These are phyloP conservation scores for Darevskia mixta DNA, from an alignment of 2,797 vertebrate genomes.

Conservation along the genomic window DNA sequence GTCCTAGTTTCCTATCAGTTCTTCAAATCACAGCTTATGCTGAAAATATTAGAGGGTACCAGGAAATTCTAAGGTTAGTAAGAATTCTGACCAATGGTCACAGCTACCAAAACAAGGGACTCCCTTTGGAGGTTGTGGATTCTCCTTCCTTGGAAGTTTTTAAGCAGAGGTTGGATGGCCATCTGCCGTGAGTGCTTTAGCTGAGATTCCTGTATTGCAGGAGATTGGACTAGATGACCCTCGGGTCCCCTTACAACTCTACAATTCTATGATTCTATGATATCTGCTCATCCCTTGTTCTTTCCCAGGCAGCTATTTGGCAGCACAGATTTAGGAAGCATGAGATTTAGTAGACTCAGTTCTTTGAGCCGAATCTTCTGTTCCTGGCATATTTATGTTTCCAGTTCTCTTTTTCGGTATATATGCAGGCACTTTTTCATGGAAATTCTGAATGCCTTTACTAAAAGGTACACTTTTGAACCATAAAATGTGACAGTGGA, in stretches of 20 bases:
- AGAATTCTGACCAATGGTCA: not conserved
- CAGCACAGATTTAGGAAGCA: not conserved
- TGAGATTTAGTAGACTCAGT: not conserved
- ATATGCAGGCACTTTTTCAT: conserved; percentile 14
- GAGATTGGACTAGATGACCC: too few relatives aligned
- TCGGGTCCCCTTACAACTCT: too few relatives aligned
- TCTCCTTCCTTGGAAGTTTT: too few relatives aligned
- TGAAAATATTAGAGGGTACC: not conserved
- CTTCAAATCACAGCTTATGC: not conserved
- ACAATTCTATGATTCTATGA: too few relatives aligned
- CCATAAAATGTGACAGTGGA: conserved; percentile 23
- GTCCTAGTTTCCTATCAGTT: not conserved
- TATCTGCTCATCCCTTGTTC: not conserved
- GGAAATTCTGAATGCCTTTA: conserved; percentile 6
- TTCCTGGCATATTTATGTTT: conserved; percentile 13
- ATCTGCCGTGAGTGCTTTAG: too few relatives aligned
- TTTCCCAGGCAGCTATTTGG: not conserved
- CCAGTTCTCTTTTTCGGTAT: not conserved
- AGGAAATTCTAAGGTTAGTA: not conserved
- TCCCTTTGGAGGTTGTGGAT: too few relatives aligned
- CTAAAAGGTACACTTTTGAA: conserved; percentile 19
- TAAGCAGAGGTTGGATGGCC: too few relatives aligned
- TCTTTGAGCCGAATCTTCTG: not conserved
- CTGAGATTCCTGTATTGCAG: too few relatives aligned
- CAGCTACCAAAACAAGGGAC: not conserved